phyloP scores from a whole-genome alignment of 1,140 invertebrate genomes.

The Grapholita molesta region DNA sequence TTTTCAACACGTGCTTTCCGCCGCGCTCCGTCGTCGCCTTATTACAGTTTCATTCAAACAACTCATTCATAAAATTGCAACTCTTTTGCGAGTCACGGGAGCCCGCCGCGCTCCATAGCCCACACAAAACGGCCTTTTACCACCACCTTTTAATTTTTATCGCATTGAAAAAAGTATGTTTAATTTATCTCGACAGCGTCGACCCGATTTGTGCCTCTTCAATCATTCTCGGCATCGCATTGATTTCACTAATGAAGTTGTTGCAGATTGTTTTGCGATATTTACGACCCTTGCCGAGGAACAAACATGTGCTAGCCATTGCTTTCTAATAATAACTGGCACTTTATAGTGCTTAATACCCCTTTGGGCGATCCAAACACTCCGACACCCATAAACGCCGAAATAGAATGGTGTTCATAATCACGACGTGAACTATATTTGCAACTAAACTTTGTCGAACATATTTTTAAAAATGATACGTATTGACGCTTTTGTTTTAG shows the following conservation, averaged over 20 bases:
- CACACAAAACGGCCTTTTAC: conserved; percentile 36
- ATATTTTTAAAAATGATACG: background rate
- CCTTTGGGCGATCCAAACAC: conserved; percentile 45
- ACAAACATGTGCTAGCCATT: conserved; percentile 54
- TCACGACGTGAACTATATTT: conserved; percentile 6
- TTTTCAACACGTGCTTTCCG: conserved; percentile 38
- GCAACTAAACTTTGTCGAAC: background rate
- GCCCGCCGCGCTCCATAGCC: conserved; percentile 46
- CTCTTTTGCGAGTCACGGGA: conserved; percentile 47
- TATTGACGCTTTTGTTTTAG: background rate
- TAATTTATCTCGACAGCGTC: conserved; percentile 21
- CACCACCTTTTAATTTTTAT: conserved; percentile 26
- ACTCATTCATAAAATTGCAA: conserved; percentile 75
- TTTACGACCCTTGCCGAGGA: conserved; percentile 52
- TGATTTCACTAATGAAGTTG: conserved; percentile 58
- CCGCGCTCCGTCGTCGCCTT: conserved; percentile 43
- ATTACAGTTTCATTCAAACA: conserved; percentile 72
- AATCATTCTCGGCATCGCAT: conserved; percentile 32
- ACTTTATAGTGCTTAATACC: conserved; percentile 55
- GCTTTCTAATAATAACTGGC: conserved; percentile 55
- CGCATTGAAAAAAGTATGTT: conserved; percentile 11
- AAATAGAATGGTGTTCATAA: conserved; percentile 46
- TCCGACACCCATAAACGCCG: conserved; percentile 39
- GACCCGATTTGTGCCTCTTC: conserved; percentile 23
- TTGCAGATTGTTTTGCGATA: conserved; percentile 49